Evolutionary conservation across 92 coral and sea anemone genomes (phyloP).

Genomic region (Scolanthus callimorphus): DNA sequence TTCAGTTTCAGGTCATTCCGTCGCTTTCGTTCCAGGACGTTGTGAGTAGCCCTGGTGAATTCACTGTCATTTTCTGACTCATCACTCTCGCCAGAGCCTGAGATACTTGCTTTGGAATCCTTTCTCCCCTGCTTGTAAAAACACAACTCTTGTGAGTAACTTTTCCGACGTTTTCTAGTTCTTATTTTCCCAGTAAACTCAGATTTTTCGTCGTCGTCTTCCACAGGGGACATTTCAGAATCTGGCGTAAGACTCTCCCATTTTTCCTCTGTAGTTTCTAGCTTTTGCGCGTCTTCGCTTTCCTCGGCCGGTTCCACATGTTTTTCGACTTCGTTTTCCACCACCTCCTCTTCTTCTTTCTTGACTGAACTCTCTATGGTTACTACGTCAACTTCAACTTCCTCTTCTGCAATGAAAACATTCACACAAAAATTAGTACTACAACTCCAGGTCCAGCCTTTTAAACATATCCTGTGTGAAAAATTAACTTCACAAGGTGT

Average conservation of each 20-base stretch:
- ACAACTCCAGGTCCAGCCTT: no score
- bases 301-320: constrained; percentile 13
- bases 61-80: constrained; percentile 97
- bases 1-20: constrained; percentile 93
- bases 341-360: constrained; percentile 36
- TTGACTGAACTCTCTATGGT: constrained; percentile 78
- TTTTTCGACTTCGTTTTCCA: constrained; percentile 16
- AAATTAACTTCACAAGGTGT: neutral
- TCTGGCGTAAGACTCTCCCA: constrained; percentile 31
- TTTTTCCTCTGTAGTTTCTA: constrained; percentile 13
- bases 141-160: constrained; percentile 40
- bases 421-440: no score
- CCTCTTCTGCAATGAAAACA: constrained; percentile 65
- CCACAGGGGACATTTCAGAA: constrained; percentile 35
- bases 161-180: constrained; percentile 57
- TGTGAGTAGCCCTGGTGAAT: constrained; percentile 93
- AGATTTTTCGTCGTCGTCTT: constrained; percentile 71
- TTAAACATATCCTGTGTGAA: neutral
- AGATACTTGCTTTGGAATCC: constrained; percentile 41
- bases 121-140: constrained; percentile 55
- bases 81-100: constrained; percentile 81
- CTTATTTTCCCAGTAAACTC: constrained; percentile 81
- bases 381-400: constrained; percentile 87
- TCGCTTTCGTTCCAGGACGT: constrained; percentile 91
- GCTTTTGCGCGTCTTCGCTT: constrained; percentile 10